Base-by-base conservation (phyloP, 2,797 vertebrate species). In the Karalla daura region DNA sequence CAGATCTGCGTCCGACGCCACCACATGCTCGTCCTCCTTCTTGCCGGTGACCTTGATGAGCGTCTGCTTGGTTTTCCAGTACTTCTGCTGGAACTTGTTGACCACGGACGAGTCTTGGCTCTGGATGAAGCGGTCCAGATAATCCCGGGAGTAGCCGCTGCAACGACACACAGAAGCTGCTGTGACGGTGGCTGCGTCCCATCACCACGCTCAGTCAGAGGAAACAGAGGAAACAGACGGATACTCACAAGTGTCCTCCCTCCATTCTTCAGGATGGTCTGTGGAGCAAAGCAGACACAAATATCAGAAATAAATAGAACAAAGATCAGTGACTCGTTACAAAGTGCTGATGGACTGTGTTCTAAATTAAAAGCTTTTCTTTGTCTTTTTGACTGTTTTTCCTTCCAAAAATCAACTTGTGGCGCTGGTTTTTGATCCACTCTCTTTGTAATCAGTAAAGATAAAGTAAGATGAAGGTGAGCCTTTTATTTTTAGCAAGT, bases 61-160 rank as follows among this genome's bases (percentile, higher is more conserved):
- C 0, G 96, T 96, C 91, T 99, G 98, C 58, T 98, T 99, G 40
- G 97, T 99, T 85, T 96, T 98, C 97, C 98, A 99, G 78, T 96
- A 99, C 66, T 95, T 97, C 92, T 96, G 96, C 80, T 97, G 97
- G 93, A 99, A 97, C 89, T 95, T 97, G 91, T 97, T 98, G 65
- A 98, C 96, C 63, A 98, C 96, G 0, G 97, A 97, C 4, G 96
- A 97, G 81, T 98, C 96, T 63, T 95, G 95, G 80, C 93, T 93
- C 86, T 96, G 95, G 73, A 95, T 89, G 75, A 95, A 94, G 49
- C 95, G 95, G 83, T 96, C 96, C 23, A 96, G 93, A 59, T 96
- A 91, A 58, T 96, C 95, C 53, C 94, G 92, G 54, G 95, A 92
- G 86, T 94, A 95, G 66, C 94, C 94, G 53, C 95, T 96, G 85